Evolutionary conservation across 1,140 invertebrate genomes (phyloP), one percentile per base, ranked within the genome.

Genomic region (Bombus balteatus): DNA sequence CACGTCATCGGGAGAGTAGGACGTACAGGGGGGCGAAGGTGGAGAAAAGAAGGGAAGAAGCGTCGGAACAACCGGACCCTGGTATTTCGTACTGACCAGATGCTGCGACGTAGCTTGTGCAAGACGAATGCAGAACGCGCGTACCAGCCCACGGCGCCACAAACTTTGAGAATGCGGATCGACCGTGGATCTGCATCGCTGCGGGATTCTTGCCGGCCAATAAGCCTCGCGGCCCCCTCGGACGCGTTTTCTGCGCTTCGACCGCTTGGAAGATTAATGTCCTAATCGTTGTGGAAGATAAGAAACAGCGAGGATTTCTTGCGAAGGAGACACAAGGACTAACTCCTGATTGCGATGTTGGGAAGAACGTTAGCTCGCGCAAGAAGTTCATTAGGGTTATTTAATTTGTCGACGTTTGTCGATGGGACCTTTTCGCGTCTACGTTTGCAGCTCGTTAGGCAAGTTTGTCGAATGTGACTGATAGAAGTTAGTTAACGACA

Each of bases 81-180:
- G 76, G 83, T 87, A 88, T 88, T 83, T 79, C 70, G 77, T 88
- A 83, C 72, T 83, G 79, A 37, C 77, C 73, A 86, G 82, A 84
- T 83, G 87, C 72, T 86, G 37, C 81, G 81, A 13, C 83, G n/a
- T 28, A 57, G 39, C 41, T 37, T 47, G 41, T 37, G 28, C 43
- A 53, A 41, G 53, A 70, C 71, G 71, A 87, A 87, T 88, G 66
- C 89, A 75, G 81, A 88, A 90, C 79, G 81, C 68, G 80, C 59
- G 83, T 47, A 82, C 47, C 32, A 81, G 65, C 43, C 66, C 70
- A 79, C 68, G 88, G 79, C 86, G 85, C 85, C 89, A 85, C 85
- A 47, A 72, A 77, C 76, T 66, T n/a, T 66, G 86, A 79, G 88
- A 90, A 90, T 90, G 88, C 86, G 83, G 88, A 80, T 76, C 78